Conservation (phyloP, 2,888 invertebrate genomes). For the Epinotia nisella region DNA sequence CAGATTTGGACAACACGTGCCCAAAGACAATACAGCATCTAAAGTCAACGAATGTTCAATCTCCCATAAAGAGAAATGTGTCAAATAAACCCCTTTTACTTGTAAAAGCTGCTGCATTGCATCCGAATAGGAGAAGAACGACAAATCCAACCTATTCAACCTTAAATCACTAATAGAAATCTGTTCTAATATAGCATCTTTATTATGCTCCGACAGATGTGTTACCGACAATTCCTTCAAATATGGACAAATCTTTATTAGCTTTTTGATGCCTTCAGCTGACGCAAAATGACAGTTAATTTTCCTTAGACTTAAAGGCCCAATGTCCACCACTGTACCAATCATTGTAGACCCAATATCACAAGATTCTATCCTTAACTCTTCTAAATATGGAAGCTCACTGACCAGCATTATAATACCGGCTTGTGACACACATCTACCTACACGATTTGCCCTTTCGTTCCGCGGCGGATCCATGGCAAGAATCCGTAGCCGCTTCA, state of each 20-base stretch:
- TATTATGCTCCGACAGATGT: slow-evolving; percentile 74
- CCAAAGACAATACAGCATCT: slow-evolving; percentile 71
- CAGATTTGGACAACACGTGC: slow-evolving; percentile 74
- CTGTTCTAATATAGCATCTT: slow-evolving; percentile 76
- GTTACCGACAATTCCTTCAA: slow-evolving; percentile 76
- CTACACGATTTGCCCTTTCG: slow-evolving; percentile 72
- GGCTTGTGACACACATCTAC: slow-evolving; percentile 76
- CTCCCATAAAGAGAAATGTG: slow-evolving; percentile 79
- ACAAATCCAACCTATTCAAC: slow-evolving; percentile 71
- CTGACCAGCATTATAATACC: slow-evolving; percentile 75
- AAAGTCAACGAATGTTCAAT: slow-evolving; percentile 74
- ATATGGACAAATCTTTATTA: slow-evolving; percentile 76
- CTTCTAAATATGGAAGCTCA: slow-evolving; percentile 74
- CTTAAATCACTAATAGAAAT: slow-evolving; percentile 70
- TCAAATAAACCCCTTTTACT: slow-evolving; percentile 74
- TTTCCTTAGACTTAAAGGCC: slow-evolving; percentile 74
- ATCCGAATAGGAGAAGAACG: slow-evolving; percentile 76
- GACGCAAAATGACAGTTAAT: slow-evolving; percentile 80
- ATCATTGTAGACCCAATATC: slow-evolving; percentile 80
- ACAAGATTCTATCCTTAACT: slow-evolving; percentile 78
- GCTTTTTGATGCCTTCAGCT: slow-evolving; percentile 72
- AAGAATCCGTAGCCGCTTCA: slow-evolving; percentile 72
- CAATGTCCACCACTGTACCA: slow-evolving; percentile 66
- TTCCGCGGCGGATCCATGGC: slow-evolving; percentile 81
- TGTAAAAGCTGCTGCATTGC: slow-evolving; percentile 70